Base-by-base conservation (phyloP, 2,888 invertebrate species). In the Dione vanillae region DNA sequence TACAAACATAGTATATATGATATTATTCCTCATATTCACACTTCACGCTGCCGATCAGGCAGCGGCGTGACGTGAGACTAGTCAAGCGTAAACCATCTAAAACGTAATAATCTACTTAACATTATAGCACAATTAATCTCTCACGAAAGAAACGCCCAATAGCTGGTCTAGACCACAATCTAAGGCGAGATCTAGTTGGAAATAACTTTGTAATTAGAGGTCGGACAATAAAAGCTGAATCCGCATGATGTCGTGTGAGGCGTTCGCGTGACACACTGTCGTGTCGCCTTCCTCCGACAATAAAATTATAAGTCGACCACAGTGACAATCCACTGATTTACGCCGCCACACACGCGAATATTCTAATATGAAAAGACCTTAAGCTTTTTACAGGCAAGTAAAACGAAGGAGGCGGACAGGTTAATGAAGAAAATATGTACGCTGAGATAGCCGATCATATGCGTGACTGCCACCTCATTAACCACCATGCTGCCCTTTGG, bases 271-370 rank as follows among this genome's bases (percentile, higher is more conserved):
- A 85, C 89, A 82, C 80, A 78, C 75, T 89, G 90, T 88, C 92
- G 92, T 91, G 92, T 88, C 86, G 90, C 87, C 87, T 81, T 84
- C 86, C 83, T 86, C 86, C 92, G 91, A 93, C 92, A 93, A 89
- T 93, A 93, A 93, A 93, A 93, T 92, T 93, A 92, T 93, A 93
- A 93, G 88, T 92, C 89, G 84, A 80, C 89, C 88, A 85, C 90
- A 93, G 92, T 93, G 92, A 93, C 92, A 93, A 93, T 93, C 91
- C 90, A 88, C 89, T 93, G 92, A 93, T 93, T 93, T 93, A 93
- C 92, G 88, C 80, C 82, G 83, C 82, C 88, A 89, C 87, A 92
- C 92, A 92, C 92, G 91, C 92, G 88, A 92, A 90, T 91, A 88
- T 89, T 91, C 88, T 87, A 87, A 88, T 88, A 88, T 87, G 85